phyloP scores from a whole-genome alignment of 2,113 vertebrate genomes.

The Talpa occidentalis region DNA sequence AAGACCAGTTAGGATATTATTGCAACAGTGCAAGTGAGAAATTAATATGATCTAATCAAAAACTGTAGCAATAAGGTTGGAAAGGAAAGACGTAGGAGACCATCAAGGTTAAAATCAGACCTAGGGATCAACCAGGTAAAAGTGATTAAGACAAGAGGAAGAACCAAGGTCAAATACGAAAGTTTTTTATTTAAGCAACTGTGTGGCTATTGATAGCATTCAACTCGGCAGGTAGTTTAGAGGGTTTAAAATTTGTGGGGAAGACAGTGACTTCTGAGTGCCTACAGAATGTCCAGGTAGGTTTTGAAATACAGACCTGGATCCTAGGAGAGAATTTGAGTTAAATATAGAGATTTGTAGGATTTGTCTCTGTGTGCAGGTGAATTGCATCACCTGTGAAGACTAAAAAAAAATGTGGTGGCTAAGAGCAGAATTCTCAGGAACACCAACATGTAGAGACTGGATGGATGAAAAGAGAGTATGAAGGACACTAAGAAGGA shows the following conservation, averaged over 20 bases:
- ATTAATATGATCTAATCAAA: neutral
- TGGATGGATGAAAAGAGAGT: neutral
- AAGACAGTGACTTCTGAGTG: neutral
- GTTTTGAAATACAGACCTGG: neutral
- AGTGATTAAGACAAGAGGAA: neutral
- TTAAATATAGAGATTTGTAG: constrained; percentile 6
- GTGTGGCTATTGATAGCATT: neutral
- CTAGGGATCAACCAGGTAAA: neutral
- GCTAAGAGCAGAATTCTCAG: neutral
- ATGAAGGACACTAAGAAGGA: neutral
- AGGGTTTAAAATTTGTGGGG: constrained; percentile 8
- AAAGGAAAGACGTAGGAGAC: neutral
- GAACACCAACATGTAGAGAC: neutral
- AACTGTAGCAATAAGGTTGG: neutral
- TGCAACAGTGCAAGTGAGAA: neutral
- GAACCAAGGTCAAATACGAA: neutral
- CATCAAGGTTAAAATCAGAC: neutral
- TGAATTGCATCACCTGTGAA: neutral
- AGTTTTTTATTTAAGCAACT: constrained; percentile 28
- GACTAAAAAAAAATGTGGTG: neutral
- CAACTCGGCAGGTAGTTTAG: neutral
- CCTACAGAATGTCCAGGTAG: neutral
- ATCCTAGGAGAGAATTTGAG: neutral
- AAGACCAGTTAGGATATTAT: neutral
- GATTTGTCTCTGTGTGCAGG: neutral